Evolutionary conservation across 2,888 invertebrate genomes (phyloP).

Genomic region (Malthinus seriepunctatus): DNA sequence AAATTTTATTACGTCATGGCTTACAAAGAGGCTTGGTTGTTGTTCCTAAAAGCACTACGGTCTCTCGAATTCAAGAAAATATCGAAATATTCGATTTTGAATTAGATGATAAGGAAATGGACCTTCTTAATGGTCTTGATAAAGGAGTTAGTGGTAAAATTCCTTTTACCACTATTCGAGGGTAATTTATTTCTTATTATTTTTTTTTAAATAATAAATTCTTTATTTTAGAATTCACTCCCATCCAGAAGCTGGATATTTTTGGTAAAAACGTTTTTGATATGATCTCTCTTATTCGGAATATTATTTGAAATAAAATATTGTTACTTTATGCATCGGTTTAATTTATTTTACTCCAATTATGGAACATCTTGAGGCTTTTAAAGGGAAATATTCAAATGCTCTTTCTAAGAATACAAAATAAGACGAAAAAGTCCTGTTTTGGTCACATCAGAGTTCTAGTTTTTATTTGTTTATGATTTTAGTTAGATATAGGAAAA

Average conservation of each 20-base stretch:
- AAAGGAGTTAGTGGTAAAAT: constrained; percentile 67
- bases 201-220: neutral
- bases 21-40: constrained; percentile 73
- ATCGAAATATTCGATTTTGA: constrained; percentile 75
- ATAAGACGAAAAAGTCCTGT: too few relatives aligned
- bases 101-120: constrained; percentile 65
- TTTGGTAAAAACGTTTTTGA: too few relatives aligned
- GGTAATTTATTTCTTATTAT: constrained; percentile 52
- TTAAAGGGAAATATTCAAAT: too few relatives aligned
- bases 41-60: constrained; percentile 85
- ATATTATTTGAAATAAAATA: too few relatives aligned
- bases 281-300: too few relatives aligned
- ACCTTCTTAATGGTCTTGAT: constrained; percentile 65
- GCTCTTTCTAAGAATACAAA: too few relatives aligned
- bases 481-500: too few relatives aligned
- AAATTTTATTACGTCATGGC: constrained; percentile 71
- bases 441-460: too few relatives aligned
- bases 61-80: constrained; percentile 74
- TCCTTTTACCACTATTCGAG: constrained; percentile 70
- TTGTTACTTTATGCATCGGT: too few relatives aligned
- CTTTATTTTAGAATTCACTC: neutral
- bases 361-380: too few relatives aligned
- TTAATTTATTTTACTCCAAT: too few relatives aligned
- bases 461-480: too few relatives aligned
- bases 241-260: neutral